phyloP scores from a whole-genome alignment of 2,113 vertebrate genomes.

The Diadophis punctatus region DNA sequence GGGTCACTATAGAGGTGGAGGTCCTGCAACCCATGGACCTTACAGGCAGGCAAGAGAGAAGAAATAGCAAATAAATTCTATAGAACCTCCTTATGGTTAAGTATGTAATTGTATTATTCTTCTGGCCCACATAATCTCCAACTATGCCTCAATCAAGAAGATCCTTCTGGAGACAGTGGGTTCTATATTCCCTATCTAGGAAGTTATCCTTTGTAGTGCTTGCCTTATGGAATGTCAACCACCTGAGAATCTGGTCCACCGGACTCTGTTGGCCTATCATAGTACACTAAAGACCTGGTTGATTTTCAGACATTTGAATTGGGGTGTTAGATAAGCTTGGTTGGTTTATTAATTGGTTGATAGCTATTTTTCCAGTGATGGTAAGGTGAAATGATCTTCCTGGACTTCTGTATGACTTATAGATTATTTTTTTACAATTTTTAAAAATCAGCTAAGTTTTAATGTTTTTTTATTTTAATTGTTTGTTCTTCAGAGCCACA shows the following conservation, averaged over 20 bases:
- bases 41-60: background rate
- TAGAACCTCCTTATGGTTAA: background rate
- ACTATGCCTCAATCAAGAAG: background rate
- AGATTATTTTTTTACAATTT: background rate
- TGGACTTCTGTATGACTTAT: background rate
- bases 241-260: background rate
- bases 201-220: background rate
- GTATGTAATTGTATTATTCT: background rate
- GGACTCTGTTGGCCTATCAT: background rate
- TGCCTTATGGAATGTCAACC: background rate
- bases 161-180: background rate
- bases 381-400: background rate
- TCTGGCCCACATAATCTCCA: background rate
- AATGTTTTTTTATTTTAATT: background rate
- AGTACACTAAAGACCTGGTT: background rate
- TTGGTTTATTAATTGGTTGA: background rate
- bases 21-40: background rate
- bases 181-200: background rate
- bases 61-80: background rate
- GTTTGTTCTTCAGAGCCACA: background rate
- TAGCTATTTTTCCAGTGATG: background rate
- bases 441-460: background rate
- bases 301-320: background rate
- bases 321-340: background rate
- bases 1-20: background rate